These are phyloP conservation scores for Doris montereyensis DNA, from an alignment of 2,888 invertebrate genomes.

Conservation along the genomic window DNA sequence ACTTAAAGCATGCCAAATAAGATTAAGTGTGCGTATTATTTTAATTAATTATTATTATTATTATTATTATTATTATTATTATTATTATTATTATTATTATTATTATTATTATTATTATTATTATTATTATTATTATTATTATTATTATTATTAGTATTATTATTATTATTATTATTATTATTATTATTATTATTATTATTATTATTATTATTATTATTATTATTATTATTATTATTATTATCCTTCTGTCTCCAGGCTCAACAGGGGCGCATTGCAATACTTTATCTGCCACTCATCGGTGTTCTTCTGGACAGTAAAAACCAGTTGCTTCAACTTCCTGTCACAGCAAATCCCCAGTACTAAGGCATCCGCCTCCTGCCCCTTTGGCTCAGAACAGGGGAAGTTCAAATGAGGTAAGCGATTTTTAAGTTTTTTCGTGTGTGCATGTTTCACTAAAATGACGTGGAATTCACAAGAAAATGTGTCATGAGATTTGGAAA, in stretches of 20 bases:
- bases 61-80: no score
- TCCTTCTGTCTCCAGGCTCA: slow-evolving; percentile 75
- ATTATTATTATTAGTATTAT: not conserved
- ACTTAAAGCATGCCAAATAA: no score
- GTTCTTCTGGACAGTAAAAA: slow-evolving; percentile 90
- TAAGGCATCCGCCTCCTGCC: slow-evolving; percentile 38
- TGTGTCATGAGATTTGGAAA: no score
- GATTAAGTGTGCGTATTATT: no score
- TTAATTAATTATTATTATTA: no score
- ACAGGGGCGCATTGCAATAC: slow-evolving; percentile 86
- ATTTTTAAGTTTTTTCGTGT: no score
- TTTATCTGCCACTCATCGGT: slow-evolving; percentile 93
- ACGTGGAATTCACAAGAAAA: no score
- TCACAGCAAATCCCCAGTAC: slow-evolving; percentile 38
- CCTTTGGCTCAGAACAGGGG: slow-evolving; percentile 46
- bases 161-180: not conserved
- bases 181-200: not conserved
- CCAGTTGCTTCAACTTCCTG: slow-evolving; percentile 75
- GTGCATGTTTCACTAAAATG: no score
- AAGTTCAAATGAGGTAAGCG: slow-evolving; percentile 39
- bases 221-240: not conserved
- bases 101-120: no score
- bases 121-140: not conserved
- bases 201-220: not conserved
- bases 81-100: no score